Conservation (phyloP, 2,888 invertebrate genomes). For the Eurois occulta region DNA sequence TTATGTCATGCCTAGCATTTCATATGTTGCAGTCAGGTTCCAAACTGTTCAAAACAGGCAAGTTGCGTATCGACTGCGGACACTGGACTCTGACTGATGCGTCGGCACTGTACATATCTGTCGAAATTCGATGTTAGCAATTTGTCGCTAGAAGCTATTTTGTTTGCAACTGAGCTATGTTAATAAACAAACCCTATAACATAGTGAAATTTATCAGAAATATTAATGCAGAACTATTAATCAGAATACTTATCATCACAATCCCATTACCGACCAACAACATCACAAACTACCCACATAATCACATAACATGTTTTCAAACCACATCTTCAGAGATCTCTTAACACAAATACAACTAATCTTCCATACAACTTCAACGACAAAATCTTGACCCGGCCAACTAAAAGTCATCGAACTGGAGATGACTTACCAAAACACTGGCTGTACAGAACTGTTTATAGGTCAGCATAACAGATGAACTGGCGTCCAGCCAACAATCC, state of each 20-base stretch:
- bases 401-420: constrained; percentile 56
- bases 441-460: constrained; percentile 55
- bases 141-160: not conserved
- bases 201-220: not conserved
- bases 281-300: not conserved
- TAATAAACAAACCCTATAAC: not conserved
- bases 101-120: not conserved
- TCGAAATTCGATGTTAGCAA: not conserved
- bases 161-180: not conserved
- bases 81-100: not conserved
- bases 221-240: not conserved
- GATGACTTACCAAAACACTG: constrained; percentile 58
- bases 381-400: constrained; percentile 42
- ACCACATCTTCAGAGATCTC: not conserved
- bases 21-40: not conserved
- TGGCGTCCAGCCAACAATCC: constrained; percentile 58
- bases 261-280: not conserved
- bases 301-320: constrained; percentile 14
- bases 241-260: not conserved
- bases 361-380: constrained; percentile 1
- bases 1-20: not conserved
- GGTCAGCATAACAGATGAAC: constrained; percentile 64
- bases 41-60: not conserved
- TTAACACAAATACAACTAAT: constrained; percentile 2
- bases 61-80: not conserved